These are phyloP conservation scores for Pseudolaguvia tuberculata DNA, from an alignment of 2,113 vertebrate species.

Conservation along the genomic window DNA sequence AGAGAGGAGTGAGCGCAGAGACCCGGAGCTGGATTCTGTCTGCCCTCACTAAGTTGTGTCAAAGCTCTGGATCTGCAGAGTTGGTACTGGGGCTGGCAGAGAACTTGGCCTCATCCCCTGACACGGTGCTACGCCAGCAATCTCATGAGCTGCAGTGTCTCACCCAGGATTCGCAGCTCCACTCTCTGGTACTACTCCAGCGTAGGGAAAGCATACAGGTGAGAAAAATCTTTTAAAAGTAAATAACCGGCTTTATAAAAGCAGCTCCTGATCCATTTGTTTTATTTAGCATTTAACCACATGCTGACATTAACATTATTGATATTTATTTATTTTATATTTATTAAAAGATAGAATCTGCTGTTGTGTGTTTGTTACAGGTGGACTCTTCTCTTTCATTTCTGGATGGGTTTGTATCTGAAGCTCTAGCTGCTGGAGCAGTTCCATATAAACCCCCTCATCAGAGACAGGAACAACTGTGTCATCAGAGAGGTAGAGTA, in stretches of 20 bases:
- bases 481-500: slow-evolving; percentile 80
- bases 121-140: slow-evolving; percentile 83
- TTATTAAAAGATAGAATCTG: background rate
- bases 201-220: slow-evolving; percentile 69
- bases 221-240: slow-evolving; percentile 1
- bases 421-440: slow-evolving; percentile 80
- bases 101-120: slow-evolving; percentile 72
- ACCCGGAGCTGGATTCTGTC: slow-evolving; percentile 85
- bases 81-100: slow-evolving; percentile 68
- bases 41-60: slow-evolving; percentile 80
- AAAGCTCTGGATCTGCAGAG: slow-evolving; percentile 54
- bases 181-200: slow-evolving; percentile 68
- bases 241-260: too few species aligned
- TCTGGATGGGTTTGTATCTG: slow-evolving; percentile 91
- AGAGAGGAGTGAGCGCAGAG: slow-evolving; percentile 73
- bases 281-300: background rate
- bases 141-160: slow-evolving; percentile 82
- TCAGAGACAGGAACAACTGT: slow-evolving; percentile 87
- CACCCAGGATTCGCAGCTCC: slow-evolving; percentile 71
- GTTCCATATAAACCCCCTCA: slow-evolving; percentile 92
- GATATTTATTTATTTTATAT: background rate
- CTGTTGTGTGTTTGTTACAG: slow-evolving; percentile 57
- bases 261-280: too few species aligned
- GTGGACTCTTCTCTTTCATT: slow-evolving; percentile 95
- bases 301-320: background rate